These are phyloP conservation scores for Ardeotis arabs DNA, from an alignment of 2,113 vertebrate genomes.

Conservation along the genomic window DNA sequence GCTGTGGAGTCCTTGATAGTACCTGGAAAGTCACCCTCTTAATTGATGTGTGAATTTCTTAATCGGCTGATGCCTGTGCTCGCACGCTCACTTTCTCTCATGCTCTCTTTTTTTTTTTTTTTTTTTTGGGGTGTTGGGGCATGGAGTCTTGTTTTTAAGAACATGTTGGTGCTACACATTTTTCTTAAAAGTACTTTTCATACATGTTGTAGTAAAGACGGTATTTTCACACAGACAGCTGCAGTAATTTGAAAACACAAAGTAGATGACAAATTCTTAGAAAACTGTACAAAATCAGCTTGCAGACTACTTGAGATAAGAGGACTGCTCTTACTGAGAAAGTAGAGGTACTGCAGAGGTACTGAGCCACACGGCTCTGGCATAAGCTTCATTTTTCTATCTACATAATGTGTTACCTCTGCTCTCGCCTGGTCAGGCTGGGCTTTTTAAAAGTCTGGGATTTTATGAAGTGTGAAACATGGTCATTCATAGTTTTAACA, in stretches of 20 bases:
- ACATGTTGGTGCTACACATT: background rate
- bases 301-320: background rate
- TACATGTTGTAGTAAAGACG: background rate
- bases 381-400: background rate
- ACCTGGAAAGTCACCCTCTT: background rate
- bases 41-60: background rate
- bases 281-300: background rate
- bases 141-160: background rate
- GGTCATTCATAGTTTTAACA: background rate
- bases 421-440: background rate
- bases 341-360: background rate
- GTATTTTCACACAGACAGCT: background rate
- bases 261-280: background rate
- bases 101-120: background rate
- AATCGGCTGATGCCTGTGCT: background rate
- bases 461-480: background rate
- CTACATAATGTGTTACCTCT: background rate
- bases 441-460: background rate
- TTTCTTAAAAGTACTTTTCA: background rate
- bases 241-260: background rate
- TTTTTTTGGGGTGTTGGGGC: rapidly evolving
- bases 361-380: background rate
- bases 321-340: background rate
- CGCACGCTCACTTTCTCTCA: background rate
- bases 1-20: background rate